These are phyloP conservation scores for Pseudorectes ferrugineus DNA, from an alignment of 2,113 vertebrate genomes.

Conservation along the genomic window DNA sequence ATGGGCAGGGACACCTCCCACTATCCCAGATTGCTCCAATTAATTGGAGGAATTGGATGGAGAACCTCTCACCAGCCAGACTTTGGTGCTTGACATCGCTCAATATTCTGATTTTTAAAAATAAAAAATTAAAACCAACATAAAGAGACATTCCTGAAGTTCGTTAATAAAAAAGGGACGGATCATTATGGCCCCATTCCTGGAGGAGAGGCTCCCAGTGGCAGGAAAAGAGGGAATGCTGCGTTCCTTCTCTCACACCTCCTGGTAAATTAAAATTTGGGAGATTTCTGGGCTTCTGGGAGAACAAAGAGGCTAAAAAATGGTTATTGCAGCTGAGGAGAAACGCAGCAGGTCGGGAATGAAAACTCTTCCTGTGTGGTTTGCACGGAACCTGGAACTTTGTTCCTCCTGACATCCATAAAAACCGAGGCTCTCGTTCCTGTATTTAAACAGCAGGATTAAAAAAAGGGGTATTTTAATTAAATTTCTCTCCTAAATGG, in stretches of 20 bases:
- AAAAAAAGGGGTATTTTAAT: background rate
- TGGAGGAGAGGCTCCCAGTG: background rate
- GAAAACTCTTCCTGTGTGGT: slow-evolving; percentile 47
- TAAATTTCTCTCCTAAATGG: background rate
- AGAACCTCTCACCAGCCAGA: background rate
- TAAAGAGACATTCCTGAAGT: background rate
- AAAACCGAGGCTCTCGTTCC: background rate
- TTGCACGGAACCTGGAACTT: background rate
- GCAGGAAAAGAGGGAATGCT: background rate
- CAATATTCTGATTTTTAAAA: background rate
- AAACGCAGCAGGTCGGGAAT: background rate
- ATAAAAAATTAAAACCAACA: background rate
- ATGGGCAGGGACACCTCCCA: background rate
- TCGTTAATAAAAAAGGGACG: background rate
- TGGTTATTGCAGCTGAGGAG: slow-evolving; percentile 11
- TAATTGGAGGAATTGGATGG: background rate
- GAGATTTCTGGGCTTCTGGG: slow-evolving; percentile 19
- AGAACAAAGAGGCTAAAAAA: background rate
- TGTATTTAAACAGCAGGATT: background rate
- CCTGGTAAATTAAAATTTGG: background rate
- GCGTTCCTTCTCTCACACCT: slow-evolving; percentile 31
- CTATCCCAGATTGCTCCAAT: background rate
- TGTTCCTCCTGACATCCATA: slow-evolving; percentile 9
- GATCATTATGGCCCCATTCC: background rate
- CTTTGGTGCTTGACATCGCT: background rate